Evolutionary conservation across 2,113 vertebrate genomes (phyloP), one percentile per base, ranked within the genome.

Genomic region (Marmota monax): DNA sequence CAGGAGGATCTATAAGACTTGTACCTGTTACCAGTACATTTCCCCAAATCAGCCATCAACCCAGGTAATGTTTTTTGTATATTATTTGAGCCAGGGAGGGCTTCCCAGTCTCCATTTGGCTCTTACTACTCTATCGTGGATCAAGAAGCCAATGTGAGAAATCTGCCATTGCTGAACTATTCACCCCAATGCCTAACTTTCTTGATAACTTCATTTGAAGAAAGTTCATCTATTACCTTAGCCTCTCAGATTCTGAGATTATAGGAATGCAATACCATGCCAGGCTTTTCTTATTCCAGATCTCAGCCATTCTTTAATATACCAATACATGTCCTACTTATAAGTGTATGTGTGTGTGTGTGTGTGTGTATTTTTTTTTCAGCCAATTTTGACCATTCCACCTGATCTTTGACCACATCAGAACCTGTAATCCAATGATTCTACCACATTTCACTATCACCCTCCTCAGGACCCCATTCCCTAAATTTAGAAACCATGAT

Each of bases 101-200:
- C 51, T 56, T 88, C 32, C 42, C n/a, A 53, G 32, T 89, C 23
- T 56, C 63, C 53, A 67, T 27, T 32, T 61, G 37, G 45, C 39
- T 88, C 32, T 37, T 67, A 72, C 63, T 37, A 32, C 34, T 88
- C n/a, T 53, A 84, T 11, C 16, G 39, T n/a, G 13, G 56, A 9
- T 80, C 58, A 72, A 25, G 32, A 72, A 95, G 88, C 4, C 48
- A 95, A 20, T 1, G 32, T 20, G 48, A 70, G 61, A 85, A 92
- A 69, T 73, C 80, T 95, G 74, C 51, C 69, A 95, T 82, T 80
- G 17, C 61, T 32, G 87, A 91, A 82, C 76, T 53, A 88, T 58
- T 56, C 42, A 51, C 67, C 53, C 37, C 74, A 78, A 37, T 72
- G 51, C 42, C 65, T 65, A 85, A 45, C n/a, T 65, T 85, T 88